Percentiles rank a stretch among this genome's conserved stretches.
phyloP scores from a whole-genome alignment of 2,888 invertebrate species.

The Drosophila algonquin region DNA sequence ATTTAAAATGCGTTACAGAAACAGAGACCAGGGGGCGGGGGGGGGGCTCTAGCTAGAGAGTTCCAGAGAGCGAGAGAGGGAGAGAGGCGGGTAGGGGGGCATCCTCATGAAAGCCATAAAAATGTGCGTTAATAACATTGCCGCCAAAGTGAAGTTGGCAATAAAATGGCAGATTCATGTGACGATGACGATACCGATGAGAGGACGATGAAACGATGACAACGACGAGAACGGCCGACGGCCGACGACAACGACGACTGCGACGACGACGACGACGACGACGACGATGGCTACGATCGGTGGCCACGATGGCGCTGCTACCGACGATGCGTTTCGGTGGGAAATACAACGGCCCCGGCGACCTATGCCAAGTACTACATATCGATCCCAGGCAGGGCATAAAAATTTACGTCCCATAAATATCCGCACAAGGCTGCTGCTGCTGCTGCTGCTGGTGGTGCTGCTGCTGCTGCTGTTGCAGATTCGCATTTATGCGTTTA shows the following conservation, averaged over 20 bases:
- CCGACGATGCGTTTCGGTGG: conserved; percentile 36
- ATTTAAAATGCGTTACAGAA: conserved; percentile 55
- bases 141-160: conserved; percentile 78
- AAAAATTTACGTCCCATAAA: conserved; percentile 80
- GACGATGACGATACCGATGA: conserved; percentile 49
- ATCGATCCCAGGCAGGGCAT: conserved; percentile 56
- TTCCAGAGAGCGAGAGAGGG: neutral
- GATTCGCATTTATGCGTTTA: conserved; percentile 79
- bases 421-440: conserved; percentile 72
- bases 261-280: conserved; percentile 43
- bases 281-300: conserved; percentile 4
- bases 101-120: conserved; percentile 59
- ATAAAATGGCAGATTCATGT: conserved; percentile 81
- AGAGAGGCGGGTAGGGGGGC: neutral
- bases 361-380: conserved; percentile 52
- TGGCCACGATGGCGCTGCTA: conserved; percentile 29
- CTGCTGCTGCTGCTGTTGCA: conserved; percentile 37
- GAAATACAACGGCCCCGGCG: conserved; percentile 30
- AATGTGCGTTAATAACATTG: conserved; percentile 80
- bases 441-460: conserved; percentile 7
- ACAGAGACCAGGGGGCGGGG: no score
- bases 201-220: conserved; percentile 40
- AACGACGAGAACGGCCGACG: conserved; percentile 36
- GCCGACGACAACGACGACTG: conserved; percentile 4
- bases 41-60: no score